phyloP scores from a whole-genome alignment of 2,888 invertebrate species.

The Sarcophaga rosellei region DNA sequence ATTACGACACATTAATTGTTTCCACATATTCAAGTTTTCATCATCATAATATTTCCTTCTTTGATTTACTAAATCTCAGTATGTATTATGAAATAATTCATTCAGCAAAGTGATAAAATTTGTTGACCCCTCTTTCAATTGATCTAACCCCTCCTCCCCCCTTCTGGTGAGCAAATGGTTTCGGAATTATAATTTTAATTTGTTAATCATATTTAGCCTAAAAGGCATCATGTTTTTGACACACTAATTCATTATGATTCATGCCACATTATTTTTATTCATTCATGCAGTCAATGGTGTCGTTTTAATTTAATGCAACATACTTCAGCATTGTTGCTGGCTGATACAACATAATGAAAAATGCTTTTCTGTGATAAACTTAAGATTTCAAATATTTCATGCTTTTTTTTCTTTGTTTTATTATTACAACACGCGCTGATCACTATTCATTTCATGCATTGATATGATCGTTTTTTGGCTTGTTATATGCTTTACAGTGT shows the following conservation, averaged over 20 bases:
- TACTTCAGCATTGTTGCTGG: constrained; percentile 4
- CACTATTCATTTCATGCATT: constrained; percentile 48
- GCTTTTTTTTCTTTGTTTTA: neutral
- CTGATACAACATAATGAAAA: neutral
- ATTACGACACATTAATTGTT: too few relatives aligned
- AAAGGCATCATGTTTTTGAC: constrained; percentile 62
- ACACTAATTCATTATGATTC: constrained; percentile 56
- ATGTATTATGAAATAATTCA: neutral
- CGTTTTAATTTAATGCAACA: constrained; percentile 56
- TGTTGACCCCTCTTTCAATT: neutral
- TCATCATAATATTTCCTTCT: too few relatives aligned
- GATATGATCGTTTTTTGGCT: constrained; percentile 58
- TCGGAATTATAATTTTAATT: neutral
- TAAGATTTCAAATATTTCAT: constrained; percentile 34
- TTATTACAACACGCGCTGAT: constrained; percentile 66
- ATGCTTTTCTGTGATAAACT: constrained; percentile 23
- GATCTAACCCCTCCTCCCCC: neutral
- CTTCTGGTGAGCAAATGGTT: neutral
- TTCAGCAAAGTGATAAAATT: neutral
- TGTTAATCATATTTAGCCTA: constrained; percentile 30
- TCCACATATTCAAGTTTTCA: too few relatives aligned
- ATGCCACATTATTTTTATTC: constrained; percentile 42
- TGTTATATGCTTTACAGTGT: constrained; percentile 37
- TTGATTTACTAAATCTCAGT: neutral
- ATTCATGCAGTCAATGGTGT: constrained; percentile 24